These are phyloP conservation scores for Cyclina sinensis DNA, from an alignment of 1,140 invertebrate species.

Conservation along the genomic window DNA sequence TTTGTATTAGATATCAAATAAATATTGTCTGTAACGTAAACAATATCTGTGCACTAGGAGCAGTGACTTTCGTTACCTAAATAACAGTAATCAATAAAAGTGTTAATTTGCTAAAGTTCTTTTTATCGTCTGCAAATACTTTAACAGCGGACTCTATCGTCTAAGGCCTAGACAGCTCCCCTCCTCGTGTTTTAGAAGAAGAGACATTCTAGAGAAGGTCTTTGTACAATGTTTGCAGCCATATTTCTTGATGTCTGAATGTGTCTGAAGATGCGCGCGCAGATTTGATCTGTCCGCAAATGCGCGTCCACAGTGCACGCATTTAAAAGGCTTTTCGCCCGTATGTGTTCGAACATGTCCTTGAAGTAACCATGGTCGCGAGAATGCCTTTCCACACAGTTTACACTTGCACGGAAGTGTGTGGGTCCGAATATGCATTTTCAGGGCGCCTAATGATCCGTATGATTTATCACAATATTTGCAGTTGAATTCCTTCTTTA, in stretches of 20 bases:
- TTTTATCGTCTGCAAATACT: too few relatives aligned
- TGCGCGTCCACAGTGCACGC: constrained; percentile 95
- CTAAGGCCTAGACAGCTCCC: constrained; percentile 88
- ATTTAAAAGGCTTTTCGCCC: constrained; percentile 83
- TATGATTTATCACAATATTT: constrained; percentile 99
- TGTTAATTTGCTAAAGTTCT: too few relatives aligned
- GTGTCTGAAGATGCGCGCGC: constrained; percentile 98
- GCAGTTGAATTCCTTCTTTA: constrained; percentile 97
- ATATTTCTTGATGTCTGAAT: constrained; percentile 99
- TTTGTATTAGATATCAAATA: too few relatives aligned
- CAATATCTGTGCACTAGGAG: too few relatives aligned
- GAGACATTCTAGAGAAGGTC: constrained; percentile 99
- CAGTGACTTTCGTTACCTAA: too few relatives aligned
- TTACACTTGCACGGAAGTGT: constrained; percentile 99
- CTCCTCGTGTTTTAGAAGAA: constrained; percentile 97
- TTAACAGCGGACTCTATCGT: too few relatives aligned
- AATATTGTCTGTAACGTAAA: too few relatives aligned
- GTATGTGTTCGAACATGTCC: constrained; percentile 84
- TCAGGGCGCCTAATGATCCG: constrained; percentile 97
- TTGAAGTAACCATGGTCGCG: constrained; percentile 81
- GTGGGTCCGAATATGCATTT: constrained; percentile 99
- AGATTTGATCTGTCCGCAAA: constrained; percentile 98
- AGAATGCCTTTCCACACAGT: constrained; percentile 92
- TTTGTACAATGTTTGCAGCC: constrained; percentile 96
- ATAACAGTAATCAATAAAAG: too few relatives aligned